Evolutionary conservation across 64 coral and sea anemone genomes (phyloP).

Genomic region (Stylophora pistillata): DNA sequence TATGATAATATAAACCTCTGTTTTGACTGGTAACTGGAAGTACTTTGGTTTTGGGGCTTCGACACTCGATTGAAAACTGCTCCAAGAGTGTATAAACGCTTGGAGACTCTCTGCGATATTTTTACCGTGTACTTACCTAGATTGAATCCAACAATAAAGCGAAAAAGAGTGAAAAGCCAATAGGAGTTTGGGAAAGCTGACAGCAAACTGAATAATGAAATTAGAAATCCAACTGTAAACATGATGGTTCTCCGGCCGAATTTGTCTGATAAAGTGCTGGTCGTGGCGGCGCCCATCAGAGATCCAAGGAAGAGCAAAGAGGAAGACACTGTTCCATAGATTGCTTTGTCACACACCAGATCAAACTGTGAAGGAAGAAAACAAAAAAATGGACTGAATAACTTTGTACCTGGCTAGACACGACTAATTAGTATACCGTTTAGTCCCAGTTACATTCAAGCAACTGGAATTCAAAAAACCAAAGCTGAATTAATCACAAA

Average conservation of each 20-base stretch:
- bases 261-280: slow-evolving; percentile 28
- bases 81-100: too few relatives aligned
- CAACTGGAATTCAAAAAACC: too few relatives aligned
- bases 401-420: too few relatives aligned
- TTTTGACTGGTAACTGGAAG: too few relatives aligned
- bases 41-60: too few relatives aligned
- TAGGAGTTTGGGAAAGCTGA: slow-evolving; percentile 42
- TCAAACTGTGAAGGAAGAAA: neutral
- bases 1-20: too few relatives aligned
- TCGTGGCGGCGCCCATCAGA: neutral
- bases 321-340: neutral
- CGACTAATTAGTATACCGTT: too few relatives aligned
- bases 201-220: slow-evolving; percentile 45
- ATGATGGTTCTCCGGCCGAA: slow-evolving; percentile 42
- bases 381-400: neutral
- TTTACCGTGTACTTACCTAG: slow-evolving; percentile 2
- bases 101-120: too few relatives aligned
- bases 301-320: slow-evolving; percentile 27
- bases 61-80: too few relatives aligned
- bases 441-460: too few relatives aligned
- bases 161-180: slow-evolving; percentile 54
- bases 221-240: slow-evolving; percentile 11
- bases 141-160: slow-evolving; percentile 30
- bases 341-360: too few relatives aligned
- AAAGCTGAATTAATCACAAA: too few relatives aligned